Conservation (phyloP, 2,888 invertebrate genomes). For the Troides helena region DNA sequence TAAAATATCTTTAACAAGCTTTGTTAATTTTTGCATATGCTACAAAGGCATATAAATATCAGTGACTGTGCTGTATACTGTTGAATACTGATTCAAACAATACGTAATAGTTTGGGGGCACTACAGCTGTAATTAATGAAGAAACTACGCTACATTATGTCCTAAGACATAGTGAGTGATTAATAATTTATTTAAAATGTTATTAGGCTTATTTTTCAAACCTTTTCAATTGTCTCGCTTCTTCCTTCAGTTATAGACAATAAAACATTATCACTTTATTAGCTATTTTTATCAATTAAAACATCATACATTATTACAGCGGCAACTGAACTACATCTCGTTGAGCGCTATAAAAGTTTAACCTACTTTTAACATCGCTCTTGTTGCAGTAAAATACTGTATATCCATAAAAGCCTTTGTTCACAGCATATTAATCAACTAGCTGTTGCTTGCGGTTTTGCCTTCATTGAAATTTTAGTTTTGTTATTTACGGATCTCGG, state of each 20-base stretch:
- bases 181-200: too few relatives aligned
- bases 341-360: slow-evolving; percentile 20
- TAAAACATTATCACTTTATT: slow-evolving; percentile 4
- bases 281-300: slow-evolving; percentile 8
- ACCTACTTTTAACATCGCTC: slow-evolving; percentile 23
- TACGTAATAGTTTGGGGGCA: too few relatives aligned
- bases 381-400: slow-evolving; percentile 15
- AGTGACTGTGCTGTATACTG: too few relatives aligned
- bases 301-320: slow-evolving; percentile 6
- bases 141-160: too few relatives aligned
- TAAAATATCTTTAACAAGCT: slow-evolving; percentile 12
- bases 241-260: neutral
- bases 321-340: slow-evolving; percentile 5
- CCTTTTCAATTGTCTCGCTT: neutral
- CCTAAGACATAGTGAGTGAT: too few relatives aligned
- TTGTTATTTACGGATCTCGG: neutral
- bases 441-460: neutral
- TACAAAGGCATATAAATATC: neutral
- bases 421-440: slow-evolving; percentile 9
- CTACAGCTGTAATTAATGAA: too few relatives aligned
- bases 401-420: slow-evolving; percentile 19
- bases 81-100: too few relatives aligned
- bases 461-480: neutral
- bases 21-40: neutral
- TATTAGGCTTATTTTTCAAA: neutral